These are phyloP conservation scores for Ibycter americanus DNA, from an alignment of 2,797 vertebrate genomes.

Conservation along the genomic window DNA sequence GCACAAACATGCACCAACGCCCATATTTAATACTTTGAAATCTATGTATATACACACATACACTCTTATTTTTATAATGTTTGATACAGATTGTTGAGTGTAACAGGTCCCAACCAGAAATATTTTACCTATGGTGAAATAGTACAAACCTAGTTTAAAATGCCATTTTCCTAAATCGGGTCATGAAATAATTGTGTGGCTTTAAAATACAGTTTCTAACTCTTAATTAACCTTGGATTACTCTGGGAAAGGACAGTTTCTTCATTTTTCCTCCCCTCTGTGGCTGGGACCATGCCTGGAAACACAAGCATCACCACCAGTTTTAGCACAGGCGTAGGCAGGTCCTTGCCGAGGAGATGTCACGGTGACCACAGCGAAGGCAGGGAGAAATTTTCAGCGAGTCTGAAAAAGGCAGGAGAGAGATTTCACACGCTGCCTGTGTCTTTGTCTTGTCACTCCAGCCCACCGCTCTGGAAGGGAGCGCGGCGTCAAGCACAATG, in stretches of 20 bases:
- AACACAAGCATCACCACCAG: neutral
- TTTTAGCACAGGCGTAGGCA: neutral
- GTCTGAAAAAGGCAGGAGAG: neutral
- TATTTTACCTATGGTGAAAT: neutral
- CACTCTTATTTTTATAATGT: neutral
- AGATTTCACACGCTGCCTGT: conserved; percentile 29
- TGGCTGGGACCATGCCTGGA: neutral
- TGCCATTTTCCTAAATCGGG: neutral
- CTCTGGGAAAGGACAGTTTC: neutral
- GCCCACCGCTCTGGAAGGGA: conserved; percentile 60
- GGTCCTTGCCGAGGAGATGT: neutral
- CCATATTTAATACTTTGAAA: neutral
- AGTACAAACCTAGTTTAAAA: neutral
- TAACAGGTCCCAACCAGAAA: neutral
- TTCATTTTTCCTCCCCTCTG: neutral
- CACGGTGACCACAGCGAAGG: neutral
- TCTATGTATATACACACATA: neutral
- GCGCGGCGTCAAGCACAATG: conserved; percentile 36
- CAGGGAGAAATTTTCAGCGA: neutral
- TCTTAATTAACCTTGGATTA: neutral
- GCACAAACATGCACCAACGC: neutral
- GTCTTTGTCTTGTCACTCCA: conserved; percentile 48
- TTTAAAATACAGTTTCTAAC: neutral
- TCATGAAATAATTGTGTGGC: fast-evolving
- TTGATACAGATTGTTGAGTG: neutral